These are phyloP conservation scores for Trachelus tabidus DNA, from an alignment of 2,888 invertebrate genomes.

Conservation along the genomic window DNA sequence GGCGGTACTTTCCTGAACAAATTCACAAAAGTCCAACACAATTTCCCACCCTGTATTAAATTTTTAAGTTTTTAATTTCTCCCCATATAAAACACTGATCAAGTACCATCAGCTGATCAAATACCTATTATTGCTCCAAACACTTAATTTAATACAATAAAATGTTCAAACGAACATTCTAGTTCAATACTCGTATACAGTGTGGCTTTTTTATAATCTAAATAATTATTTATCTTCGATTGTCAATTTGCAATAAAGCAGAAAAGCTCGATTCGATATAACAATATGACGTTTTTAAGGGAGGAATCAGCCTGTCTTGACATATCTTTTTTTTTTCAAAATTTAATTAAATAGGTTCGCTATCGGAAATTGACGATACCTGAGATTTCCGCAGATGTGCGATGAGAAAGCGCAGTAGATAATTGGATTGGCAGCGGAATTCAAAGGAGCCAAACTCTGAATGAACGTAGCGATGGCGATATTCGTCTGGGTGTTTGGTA, in stretches of 20 bases:
- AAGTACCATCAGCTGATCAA: not conserved
- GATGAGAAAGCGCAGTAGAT: constrained; percentile 92
- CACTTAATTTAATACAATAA: not conserved
- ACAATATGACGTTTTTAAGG: not conserved
- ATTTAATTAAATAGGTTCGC: not conserved
- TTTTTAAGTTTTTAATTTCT: not conserved
- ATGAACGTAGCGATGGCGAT: constrained; percentile 86
- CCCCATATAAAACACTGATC: not conserved
- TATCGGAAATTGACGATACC: constrained; percentile 67
- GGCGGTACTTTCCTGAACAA: constrained; percentile 44
- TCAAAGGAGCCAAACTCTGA: constrained; percentile 87
- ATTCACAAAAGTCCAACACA: not conserved
- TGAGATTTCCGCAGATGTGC: constrained; percentile 81
- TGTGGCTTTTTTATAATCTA: not conserved
- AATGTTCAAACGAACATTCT: not conserved
- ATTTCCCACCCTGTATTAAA: not conserved
- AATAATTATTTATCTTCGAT: not conserved
- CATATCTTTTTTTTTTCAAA: not conserved
- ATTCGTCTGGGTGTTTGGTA: constrained; percentile 79
- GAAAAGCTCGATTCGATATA: not conserved
- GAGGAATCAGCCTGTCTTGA: no score
- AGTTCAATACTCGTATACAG: not conserved
- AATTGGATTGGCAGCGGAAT: constrained; percentile 90
- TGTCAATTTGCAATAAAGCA: not conserved
- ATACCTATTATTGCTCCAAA: not conserved